A percentile compares a stretch with the other conserved stretches of the same genome.
phyloP scores from a whole-genome alignment of 1,140 invertebrate genomes.

The Temnothorax curvispinosus region DNA sequence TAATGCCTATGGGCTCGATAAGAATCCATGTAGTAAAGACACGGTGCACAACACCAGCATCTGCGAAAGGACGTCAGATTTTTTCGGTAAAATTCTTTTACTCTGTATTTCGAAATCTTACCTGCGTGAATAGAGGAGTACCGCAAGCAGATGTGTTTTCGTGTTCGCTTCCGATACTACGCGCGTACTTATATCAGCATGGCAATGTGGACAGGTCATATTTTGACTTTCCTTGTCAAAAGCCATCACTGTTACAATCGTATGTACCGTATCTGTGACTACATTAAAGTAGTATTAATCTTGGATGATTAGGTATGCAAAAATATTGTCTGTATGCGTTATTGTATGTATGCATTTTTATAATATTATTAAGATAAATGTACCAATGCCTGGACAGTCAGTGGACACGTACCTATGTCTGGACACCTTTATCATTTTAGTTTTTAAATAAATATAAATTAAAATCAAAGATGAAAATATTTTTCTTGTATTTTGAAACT shows the following conservation, averaged over 20 bases:
- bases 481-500: too few relatives aligned
- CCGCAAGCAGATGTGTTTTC: conserved; percentile 88
- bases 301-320: not conserved
- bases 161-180: conserved; percentile 85
- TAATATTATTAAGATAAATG: not conserved
- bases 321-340: too few relatives aligned
- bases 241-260: conserved; percentile 42
- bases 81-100: not conserved
- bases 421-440: too few relatives aligned
- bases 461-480: too few relatives aligned
- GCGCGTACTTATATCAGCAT: conserved; percentile 83
- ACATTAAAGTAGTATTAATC: conserved; percentile 24
- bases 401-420: too few relatives aligned
- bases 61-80: conserved; percentile 78
- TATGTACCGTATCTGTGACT: conserved; percentile 60
- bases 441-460: too few relatives aligned
- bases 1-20: conserved; percentile 84
- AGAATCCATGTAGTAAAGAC: too few relatives aligned
- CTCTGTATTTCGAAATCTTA: conserved; percentile 68
- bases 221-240: conserved; percentile 84
- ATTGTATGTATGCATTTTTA: not conserved
- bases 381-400: too few relatives aligned
- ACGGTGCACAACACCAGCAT: conserved; percentile 86
- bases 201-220: conserved; percentile 87
- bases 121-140: conserved; percentile 87